Conservation (phyloP, 2,113 vertebrate species). For the Hemichromis elongatus region DNA sequence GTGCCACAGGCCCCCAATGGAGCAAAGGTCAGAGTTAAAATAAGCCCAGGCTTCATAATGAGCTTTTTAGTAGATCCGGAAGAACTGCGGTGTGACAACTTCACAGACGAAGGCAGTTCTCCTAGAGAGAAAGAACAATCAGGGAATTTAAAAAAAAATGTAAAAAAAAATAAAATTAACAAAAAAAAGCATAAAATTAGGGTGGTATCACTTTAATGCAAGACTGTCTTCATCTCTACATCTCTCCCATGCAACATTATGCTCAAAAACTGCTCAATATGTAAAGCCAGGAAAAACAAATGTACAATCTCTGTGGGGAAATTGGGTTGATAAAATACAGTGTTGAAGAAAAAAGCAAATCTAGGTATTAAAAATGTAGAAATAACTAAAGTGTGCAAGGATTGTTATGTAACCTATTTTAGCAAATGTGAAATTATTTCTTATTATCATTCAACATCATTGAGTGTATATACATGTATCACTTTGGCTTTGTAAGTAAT, state of each 20-base stretch:
- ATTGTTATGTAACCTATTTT: background rate
- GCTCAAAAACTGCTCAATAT: background rate
- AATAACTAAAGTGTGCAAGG: background rate
- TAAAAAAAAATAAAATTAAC: too few species aligned
- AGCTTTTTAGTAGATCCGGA: background rate
- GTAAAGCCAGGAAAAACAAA: background rate
- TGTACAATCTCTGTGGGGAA: background rate
- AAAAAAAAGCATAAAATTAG: background rate
- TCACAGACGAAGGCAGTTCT: background rate
- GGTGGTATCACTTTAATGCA: background rate
- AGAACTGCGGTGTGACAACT: background rate
- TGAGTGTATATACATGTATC: background rate
- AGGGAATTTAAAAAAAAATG: background rate
- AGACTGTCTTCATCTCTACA: background rate
- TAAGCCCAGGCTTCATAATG: background rate
- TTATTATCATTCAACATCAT: background rate
- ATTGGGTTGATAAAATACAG: background rate
- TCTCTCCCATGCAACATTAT: background rate
- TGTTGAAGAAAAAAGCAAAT: background rate
- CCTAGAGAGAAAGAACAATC: background rate
- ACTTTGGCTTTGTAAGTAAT: background rate
- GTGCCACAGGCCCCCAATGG: background rate
- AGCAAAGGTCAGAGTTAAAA: background rate
- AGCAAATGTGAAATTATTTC: background rate
- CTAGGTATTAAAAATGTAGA: background rate